Conservation (phyloP, 2,797 vertebrate species). For the Oophaga sylvatica region DNA sequence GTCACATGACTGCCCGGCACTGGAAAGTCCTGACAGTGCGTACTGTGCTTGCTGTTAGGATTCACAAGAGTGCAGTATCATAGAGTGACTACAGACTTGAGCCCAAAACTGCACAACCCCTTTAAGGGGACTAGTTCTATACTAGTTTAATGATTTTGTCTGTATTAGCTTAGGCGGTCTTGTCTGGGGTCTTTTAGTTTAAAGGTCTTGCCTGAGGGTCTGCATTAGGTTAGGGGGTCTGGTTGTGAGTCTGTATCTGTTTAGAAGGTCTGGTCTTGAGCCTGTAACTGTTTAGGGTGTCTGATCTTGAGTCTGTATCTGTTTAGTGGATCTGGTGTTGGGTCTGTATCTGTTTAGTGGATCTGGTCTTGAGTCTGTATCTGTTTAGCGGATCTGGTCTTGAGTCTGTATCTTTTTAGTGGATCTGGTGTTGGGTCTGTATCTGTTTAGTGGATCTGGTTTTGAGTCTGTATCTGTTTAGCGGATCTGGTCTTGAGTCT, state of each 20-base stretch:
- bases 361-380: background rate
- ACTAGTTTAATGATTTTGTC: too few species aligned
- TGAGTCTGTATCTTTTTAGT: background rate
- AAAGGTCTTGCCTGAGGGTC: background rate
- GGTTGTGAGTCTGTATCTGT: background rate
- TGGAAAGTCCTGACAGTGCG: too few species aligned
- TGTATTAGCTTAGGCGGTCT: too few species aligned
- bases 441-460: background rate
- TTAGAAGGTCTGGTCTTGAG: background rate
- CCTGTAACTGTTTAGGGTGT: background rate
- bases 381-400: background rate
- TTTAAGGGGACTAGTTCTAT: too few species aligned
- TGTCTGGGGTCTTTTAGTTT: background rate
- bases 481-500: background rate
- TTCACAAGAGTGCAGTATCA: too few species aligned
- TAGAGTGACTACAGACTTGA: too few species aligned
- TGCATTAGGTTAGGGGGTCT: background rate
- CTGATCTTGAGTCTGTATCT: background rate
- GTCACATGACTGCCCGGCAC: too few species aligned
- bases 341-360: background rate
- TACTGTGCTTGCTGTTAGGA: too few species aligned
- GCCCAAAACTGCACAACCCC: too few species aligned
- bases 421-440: background rate
- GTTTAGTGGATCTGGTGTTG: background rate
- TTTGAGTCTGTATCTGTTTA: background rate